These are phyloP conservation scores for Poeciliopsis turrubarensis DNA, from an alignment of 2,113 vertebrate species.

Conservation along the genomic window DNA sequence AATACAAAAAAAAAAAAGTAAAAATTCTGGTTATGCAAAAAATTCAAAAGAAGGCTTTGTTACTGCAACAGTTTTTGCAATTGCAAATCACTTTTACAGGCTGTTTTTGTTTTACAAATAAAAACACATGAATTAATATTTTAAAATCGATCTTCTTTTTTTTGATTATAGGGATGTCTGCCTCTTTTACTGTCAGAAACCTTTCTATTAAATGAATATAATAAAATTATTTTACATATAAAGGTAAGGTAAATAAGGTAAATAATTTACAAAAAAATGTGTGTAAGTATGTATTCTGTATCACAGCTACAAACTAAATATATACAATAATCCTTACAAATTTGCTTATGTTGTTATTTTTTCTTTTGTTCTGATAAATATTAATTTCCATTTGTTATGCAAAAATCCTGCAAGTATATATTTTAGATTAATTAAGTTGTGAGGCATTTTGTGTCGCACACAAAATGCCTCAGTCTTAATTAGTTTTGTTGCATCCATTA, in stretches of 20 bases:
- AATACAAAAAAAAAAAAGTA: neutral
- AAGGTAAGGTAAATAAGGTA: too few relatives aligned
- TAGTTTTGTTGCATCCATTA: neutral
- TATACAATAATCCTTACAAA: neutral
- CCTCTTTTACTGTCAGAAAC: too few relatives aligned
- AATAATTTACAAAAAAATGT: too few relatives aligned
- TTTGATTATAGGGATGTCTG: neutral
- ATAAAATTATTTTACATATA: neutral
- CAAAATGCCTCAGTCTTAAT: neutral
- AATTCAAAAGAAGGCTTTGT: neutral
- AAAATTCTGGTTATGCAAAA: neutral
- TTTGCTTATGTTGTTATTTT: too few relatives aligned
- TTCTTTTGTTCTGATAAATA: neutral
- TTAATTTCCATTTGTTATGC: too few relatives aligned
- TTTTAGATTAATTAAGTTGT: too few relatives aligned
- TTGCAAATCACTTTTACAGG: neutral
- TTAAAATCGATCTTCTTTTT: neutral
- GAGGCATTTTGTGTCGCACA: neutral
- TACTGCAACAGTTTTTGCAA: too few relatives aligned
- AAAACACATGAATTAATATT: neutral
- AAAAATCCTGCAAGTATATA: too few relatives aligned
- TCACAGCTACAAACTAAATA: neutral
- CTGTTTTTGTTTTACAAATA: neutral
- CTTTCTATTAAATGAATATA: neutral
- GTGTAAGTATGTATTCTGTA: neutral